Evolutionary conservation across 2,113 vertebrate species (phyloP).

Genomic region (Abramis brama): DNA sequence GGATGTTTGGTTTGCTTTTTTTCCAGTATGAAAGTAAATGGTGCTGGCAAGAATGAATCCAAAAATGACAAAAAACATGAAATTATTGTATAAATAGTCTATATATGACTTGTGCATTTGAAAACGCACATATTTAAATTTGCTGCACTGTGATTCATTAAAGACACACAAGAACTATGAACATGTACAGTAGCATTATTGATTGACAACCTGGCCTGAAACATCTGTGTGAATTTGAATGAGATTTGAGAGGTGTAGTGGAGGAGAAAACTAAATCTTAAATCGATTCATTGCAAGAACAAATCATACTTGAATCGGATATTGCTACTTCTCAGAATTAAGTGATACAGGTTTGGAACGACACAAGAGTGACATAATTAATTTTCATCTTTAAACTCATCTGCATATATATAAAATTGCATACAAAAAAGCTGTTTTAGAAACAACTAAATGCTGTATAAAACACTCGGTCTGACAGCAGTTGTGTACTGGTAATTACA

Average conservation of each 20-base stretch:
- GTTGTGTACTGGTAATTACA: constrained; percentile 2
- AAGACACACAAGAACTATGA: no score
- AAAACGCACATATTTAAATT: no score
- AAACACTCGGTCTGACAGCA: neutral
- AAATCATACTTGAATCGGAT: neutral
- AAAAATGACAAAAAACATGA: neutral
- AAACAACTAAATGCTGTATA: neutral
- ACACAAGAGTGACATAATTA: neutral
- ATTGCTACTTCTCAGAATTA: neutral
- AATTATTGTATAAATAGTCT: neutral
- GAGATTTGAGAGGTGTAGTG: neutral
- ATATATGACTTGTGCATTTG: neutral
- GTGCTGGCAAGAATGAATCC: no score
- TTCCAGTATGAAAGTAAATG: neutral
- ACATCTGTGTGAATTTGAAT: neutral
- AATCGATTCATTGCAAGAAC: neutral
- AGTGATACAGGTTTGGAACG: neutral
- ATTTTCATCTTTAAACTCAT: neutral
- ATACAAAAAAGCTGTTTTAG: neutral
- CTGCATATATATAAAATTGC: neutral
- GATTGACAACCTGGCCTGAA: neutral
- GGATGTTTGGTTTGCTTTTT: neutral
- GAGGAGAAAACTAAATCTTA: neutral
- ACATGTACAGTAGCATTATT: no score
- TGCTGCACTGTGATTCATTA: no score